Evolutionary conservation across 2,888 invertebrate species (phyloP).

Genomic region (Calameuta filiformis): DNA sequence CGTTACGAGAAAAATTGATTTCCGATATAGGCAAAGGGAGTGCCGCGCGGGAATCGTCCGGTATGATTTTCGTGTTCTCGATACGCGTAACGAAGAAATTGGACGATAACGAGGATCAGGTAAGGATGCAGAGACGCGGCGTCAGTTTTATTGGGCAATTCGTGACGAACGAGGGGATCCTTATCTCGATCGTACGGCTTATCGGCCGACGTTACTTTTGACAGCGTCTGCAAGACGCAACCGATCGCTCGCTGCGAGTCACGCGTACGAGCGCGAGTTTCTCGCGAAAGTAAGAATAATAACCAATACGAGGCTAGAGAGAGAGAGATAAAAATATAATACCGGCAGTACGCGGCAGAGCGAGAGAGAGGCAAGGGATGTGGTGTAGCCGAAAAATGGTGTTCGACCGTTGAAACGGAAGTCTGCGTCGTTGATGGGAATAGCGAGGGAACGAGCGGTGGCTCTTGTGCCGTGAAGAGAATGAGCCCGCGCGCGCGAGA

Average conservation of each 20-base stretch:
- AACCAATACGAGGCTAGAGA: not conserved
- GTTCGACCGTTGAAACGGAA: not conserved
- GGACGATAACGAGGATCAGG: not conserved
- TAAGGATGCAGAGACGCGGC: not conserved
- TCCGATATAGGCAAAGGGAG: too few relatives aligned
- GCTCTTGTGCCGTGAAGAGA: conserved; percentile 15
- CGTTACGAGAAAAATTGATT: too few relatives aligned
- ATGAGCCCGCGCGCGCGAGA: conserved; percentile 8
- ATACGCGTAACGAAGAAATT: too few relatives aligned
- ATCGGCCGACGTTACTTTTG: not conserved
- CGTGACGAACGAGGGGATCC: not conserved
- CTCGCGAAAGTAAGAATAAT: not conserved
- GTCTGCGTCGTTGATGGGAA: not conserved
- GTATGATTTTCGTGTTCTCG: too few relatives aligned
- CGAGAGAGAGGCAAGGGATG: conserved; percentile 32
- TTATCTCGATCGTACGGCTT: not conserved
- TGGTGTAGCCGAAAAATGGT: not conserved
- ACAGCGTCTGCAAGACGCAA: not conserved
- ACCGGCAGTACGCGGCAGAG: not conserved
- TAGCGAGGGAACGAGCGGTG: not conserved
- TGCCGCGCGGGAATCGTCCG: too few relatives aligned
- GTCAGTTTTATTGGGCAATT: not conserved
- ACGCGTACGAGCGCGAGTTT: not conserved
- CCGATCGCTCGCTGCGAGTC: not conserved
- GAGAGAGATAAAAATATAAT: not conserved